Conservation (phyloP, 2,888 invertebrate genomes). For the Nowickia ferox region DNA sequence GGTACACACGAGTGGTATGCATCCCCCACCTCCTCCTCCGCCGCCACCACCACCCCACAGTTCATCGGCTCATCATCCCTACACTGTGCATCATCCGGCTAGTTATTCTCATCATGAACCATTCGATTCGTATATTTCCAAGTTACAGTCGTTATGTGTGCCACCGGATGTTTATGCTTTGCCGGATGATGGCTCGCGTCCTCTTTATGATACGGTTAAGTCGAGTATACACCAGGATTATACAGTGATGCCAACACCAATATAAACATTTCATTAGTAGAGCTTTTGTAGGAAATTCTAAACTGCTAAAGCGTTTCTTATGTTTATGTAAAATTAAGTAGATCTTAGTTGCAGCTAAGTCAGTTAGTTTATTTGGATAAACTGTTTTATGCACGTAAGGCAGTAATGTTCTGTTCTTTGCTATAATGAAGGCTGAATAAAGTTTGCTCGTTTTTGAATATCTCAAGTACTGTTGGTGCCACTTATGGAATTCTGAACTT, state of each 20-base stretch:
- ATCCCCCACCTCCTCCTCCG: conserved; percentile 70
- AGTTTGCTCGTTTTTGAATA: no score
- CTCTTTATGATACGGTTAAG: conserved; percentile 95
- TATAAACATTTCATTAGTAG: conserved; percentile 85
- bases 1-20: conserved; percentile 63
- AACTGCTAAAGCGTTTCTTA: neutral
- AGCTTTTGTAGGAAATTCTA: neutral
- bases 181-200: conserved; percentile 91
- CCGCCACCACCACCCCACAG: conserved; percentile 76
- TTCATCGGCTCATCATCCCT: conserved; percentile 78
- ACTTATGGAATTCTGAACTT: no score
- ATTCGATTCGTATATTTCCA: conserved; percentile 96
- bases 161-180: conserved; percentile 91
- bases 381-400: neutral
- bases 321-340: neutral
- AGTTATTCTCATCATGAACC: conserved; percentile 90
- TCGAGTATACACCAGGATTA: conserved; percentile 94
- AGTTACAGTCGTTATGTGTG: conserved; percentile 94
- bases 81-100: conserved; percentile 79
- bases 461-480: no score
- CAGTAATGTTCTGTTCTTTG: no score
- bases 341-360: no score
- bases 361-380: no score
- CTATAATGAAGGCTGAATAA: no score
- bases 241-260: conserved; percentile 91